Evolutionary conservation across 1,140 invertebrate species (phyloP), one percentile per base, ranked within the genome.

Genomic region (Protaetia brevitarsis): DNA sequence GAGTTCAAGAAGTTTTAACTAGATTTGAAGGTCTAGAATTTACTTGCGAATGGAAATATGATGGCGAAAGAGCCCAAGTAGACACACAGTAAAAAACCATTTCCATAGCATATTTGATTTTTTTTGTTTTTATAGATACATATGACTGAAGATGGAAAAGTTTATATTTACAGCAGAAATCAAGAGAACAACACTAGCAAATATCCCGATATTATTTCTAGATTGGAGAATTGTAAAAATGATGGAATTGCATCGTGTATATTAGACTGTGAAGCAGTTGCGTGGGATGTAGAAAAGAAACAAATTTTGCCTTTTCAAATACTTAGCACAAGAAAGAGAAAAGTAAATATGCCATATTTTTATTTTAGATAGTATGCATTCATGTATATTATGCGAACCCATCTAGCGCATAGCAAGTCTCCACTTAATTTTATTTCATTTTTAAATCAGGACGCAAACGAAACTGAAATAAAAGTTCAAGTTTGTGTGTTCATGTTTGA

Each of bases 11-110:
- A 80, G 93, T 99, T 11, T 79, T 99, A 2, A 85, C 89, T 58
- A 84, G 95, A 63, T 99, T 99, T 80, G 95, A 97, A 66, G 87
- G 89, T 27, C 81, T 92, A 70, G 89, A 92, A 74, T 99, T 99
- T 75, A 98, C 97, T 2, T 99, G 97, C 78, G 98, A 99, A 83
- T 99, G 90, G 87, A 99, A 99, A 79, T 99, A 99, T 79, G 98
- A 99, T 80, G 98, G 98, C 3, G 98, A 99, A 84, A 82, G 98
- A 76, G 97, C 96, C 3, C 98, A 99, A 84, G 91, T 95, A 26
- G 19, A 8, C 29, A 34, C 36, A 16, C 13, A 81, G 31, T 73
- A 94, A 90, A 69, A 90, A 96, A 30, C 97, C 97, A 0, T 99
- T 98, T 77, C 78, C 41, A 36, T 37, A 21, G 28, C 4, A 41